Evolutionary conservation across 2,113 vertebrate genomes (phyloP).

Genomic region (Lonchura striata): DNA sequence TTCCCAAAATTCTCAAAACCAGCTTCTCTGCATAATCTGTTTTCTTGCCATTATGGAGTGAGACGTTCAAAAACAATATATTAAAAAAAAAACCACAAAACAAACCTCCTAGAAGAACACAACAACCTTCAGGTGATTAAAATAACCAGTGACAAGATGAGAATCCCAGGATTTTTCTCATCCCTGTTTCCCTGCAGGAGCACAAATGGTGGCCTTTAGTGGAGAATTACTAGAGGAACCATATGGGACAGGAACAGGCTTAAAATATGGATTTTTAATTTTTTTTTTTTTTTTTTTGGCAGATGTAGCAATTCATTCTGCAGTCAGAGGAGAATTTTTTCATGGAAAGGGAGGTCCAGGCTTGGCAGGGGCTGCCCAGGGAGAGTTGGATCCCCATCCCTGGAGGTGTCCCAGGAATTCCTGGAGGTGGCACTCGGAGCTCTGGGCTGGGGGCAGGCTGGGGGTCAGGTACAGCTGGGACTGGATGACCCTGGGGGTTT

Average conservation of each 20-base stretch:
- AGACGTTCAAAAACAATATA: not conserved
- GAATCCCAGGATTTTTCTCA: not conserved
- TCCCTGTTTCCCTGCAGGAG: not conserved
- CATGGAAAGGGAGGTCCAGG: not conserved
- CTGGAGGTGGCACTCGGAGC: not conserved
- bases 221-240: not conserved
- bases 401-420: not conserved
- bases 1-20: not conserved
- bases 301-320: not conserved
- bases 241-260: not conserved
- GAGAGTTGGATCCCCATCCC: not conserved
- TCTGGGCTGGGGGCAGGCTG: not conserved
- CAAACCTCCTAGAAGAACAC: not conserved
- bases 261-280: too few species aligned
- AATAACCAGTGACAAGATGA: not conserved
- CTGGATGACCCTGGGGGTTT: rapidly evolving
- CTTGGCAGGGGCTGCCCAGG: not conserved
- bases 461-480: rapidly evolving
- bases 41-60: not conserved
- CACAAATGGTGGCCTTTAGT: not conserved
- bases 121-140: not conserved
- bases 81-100: not conserved
- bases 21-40: not conserved
- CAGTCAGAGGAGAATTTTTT: not conserved
- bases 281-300: too few species aligned